These are phyloP conservation scores for Zapornia atra DNA, from an alignment of 2,113 vertebrate genomes.

Conservation along the genomic window DNA sequence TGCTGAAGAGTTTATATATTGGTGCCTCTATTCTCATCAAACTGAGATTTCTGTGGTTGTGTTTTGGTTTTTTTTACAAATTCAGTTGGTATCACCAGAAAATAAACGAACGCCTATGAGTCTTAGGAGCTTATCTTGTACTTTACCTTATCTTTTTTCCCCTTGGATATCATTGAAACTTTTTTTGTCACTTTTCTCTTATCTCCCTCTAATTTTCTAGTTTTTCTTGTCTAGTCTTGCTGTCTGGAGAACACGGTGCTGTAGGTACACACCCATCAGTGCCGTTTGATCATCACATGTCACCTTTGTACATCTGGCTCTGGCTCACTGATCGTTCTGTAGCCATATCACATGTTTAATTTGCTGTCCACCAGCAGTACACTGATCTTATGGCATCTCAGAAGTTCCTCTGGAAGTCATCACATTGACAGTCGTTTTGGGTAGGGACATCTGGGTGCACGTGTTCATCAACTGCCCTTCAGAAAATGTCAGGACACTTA, in stretches of 20 bases:
- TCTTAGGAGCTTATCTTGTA: background rate
- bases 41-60: background rate
- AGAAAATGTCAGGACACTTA: background rate
- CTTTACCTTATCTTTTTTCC: background rate
- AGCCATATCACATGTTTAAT: background rate
- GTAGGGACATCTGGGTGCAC: background rate
- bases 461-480: background rate
- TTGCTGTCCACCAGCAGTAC: background rate
- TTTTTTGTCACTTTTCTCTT: constrained; percentile 12
- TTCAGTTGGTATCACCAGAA: background rate
- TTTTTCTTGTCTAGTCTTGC: constrained; percentile 17
- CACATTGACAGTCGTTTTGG: background rate
- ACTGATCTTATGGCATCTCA: background rate
- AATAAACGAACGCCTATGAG: background rate
- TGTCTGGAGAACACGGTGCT: background rate
- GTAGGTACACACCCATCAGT: background rate
- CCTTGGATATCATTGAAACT: background rate
- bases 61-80: background rate
- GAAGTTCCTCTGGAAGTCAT: constrained; percentile 11
- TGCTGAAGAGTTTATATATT: background rate
- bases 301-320: background rate
- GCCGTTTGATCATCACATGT: background rate
- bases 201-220: background rate
- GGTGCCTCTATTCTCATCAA: background rate
- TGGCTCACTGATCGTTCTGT: background rate